Percentiles rank a stretch among this genome's conserved stretches.
These are phyloP conservation scores for Dendrocincla tyrannina DNA, from an alignment of 2,797 vertebrate species.

Conservation along the genomic window DNA sequence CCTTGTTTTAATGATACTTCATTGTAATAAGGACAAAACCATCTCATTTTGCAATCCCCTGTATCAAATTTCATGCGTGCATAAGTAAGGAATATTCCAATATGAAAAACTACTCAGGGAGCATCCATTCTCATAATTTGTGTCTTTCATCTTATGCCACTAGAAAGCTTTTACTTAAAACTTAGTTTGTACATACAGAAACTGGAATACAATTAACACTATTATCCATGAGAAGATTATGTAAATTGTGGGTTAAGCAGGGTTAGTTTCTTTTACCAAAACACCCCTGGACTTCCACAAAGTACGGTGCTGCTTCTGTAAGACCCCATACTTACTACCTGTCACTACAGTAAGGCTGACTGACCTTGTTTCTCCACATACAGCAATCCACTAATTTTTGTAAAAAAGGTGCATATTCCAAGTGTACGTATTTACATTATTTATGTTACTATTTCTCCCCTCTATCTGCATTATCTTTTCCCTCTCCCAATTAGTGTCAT, in stretches of 20 bases:
- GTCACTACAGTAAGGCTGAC: not conserved
- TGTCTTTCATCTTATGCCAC: not conserved
- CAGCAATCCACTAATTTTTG: not conserved
- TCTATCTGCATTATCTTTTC: not conserved
- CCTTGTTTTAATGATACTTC: not conserved
- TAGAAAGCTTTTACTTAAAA: not conserved
- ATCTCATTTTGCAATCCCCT: not conserved
- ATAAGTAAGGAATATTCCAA: not conserved
- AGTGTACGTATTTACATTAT: not conserved
- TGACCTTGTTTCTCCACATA: not conserved
- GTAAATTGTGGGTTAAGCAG: constrained; percentile 1
- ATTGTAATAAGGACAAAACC: not conserved
- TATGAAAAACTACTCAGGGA: not conserved
- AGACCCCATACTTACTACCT: not conserved
- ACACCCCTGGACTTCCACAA: not conserved
- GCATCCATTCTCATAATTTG: not conserved
- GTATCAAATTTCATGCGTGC: not conserved
- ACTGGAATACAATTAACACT: not conserved
- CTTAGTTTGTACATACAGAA: not conserved
- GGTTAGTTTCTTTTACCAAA: not conserved
- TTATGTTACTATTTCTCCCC: not conserved
- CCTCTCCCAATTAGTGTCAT: not conserved
- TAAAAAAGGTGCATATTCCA: not conserved
- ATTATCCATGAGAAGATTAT: constrained; percentile 22
- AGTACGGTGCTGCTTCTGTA: not conserved